A percentile compares a stretch with the other conserved stretches of the same genome.
Conservation (phyloP, 2,113 vertebrate species). For the Pantherophis guttatus region DNA sequence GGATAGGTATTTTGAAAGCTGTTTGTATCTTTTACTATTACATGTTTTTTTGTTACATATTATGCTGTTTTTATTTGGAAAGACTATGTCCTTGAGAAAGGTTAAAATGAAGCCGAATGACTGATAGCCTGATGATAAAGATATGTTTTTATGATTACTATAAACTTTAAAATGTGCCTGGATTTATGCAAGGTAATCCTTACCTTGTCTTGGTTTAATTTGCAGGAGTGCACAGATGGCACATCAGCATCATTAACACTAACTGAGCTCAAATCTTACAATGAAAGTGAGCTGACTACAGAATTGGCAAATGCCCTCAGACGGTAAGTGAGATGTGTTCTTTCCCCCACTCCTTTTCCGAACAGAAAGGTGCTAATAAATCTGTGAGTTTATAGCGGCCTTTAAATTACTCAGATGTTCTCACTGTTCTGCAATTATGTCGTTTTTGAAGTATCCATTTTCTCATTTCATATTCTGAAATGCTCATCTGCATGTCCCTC, state of each 20-base stretch:
- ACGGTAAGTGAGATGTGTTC: slow-evolving; percentile 65
- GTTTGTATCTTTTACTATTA: background rate
- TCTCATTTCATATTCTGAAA: background rate
- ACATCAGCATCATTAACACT: slow-evolving; percentile 61
- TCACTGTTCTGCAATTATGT: background rate
- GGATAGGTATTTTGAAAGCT: background rate
- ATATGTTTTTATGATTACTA: background rate
- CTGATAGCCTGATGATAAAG: background rate
- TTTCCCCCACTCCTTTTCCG: accelerated
- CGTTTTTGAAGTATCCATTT: background rate
- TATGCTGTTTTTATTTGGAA: background rate
- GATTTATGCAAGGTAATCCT: background rate
- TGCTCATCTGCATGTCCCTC: background rate
- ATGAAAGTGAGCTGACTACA: slow-evolving; percentile 75
- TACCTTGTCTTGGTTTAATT: slow-evolving; percentile 17
- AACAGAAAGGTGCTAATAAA: background rate
- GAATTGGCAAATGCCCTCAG: slow-evolving; percentile 78
- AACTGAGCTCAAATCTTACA: slow-evolving; percentile 70
- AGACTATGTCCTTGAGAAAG: background rate
- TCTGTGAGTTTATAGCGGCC: background rate
- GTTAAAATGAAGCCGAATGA: background rate
- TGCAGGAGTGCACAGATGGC: slow-evolving; percentile 76
- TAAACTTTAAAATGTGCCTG: background rate
- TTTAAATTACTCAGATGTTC: background rate
- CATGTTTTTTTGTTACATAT: background rate